phyloP scores from a whole-genome alignment of 2,797 vertebrate species.

The Poecilia picta region DNA sequence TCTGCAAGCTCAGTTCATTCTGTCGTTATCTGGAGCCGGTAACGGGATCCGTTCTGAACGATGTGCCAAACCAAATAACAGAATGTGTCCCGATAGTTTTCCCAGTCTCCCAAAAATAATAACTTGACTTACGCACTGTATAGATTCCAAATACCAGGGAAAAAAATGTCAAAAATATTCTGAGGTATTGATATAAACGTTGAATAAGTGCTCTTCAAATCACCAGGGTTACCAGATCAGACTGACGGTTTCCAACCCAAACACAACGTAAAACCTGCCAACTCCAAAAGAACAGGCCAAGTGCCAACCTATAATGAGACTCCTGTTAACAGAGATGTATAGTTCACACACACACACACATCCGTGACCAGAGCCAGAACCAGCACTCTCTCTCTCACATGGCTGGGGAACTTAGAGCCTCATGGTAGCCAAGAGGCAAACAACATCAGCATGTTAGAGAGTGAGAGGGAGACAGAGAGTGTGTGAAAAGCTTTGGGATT shows the following conservation, averaged over 20 bases:
- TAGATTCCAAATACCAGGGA: background rate
- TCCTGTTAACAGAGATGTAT: too few relatives aligned
- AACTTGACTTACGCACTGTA: background rate
- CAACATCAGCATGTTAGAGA: slow-evolving; percentile 41
- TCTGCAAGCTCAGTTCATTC: background rate
- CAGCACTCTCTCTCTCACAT: slow-evolving; percentile 24
- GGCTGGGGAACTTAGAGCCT: slow-evolving; percentile 36
- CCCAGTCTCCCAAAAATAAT: background rate
- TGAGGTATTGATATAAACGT: background rate
- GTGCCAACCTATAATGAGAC: too few relatives aligned
- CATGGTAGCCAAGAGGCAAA: slow-evolving; percentile 45
- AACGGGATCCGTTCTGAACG: background rate
- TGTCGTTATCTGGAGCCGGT: background rate
- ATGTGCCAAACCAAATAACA: background rate
- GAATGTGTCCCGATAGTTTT: background rate
- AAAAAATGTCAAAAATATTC: background rate
- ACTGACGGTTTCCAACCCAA: too few relatives aligned
- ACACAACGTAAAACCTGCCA: too few relatives aligned
- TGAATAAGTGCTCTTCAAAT: background rate
- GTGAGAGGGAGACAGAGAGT: slow-evolving; percentile 40
- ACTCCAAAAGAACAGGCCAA: too few relatives aligned
- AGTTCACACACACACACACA: too few relatives aligned
- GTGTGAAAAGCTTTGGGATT: slow-evolving; percentile 60
- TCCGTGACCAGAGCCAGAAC: slow-evolving; percentile 21
- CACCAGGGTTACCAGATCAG: too few relatives aligned